Base-by-base conservation (phyloP, 2,113 vertebrate species). In the Ahaetulla prasina region DNA sequence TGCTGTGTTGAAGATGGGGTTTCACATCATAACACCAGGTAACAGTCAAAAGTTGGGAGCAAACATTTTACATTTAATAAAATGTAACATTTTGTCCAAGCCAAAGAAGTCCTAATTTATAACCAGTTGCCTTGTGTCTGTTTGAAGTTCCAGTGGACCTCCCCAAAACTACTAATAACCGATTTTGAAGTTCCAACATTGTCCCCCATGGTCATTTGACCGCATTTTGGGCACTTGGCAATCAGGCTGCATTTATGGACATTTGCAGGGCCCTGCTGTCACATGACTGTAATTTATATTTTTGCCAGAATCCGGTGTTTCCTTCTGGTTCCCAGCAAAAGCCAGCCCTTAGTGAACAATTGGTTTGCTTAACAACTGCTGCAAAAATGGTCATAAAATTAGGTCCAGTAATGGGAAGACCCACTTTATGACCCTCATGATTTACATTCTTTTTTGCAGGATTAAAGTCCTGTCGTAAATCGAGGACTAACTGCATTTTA, bases 1-100 rank as follows among this genome's bases (percentile, higher is more conserved):
- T 99, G 99, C 94, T 99, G 99, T 89, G 99, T 99, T 11, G 99
- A 99, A 95, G 99, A 99, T 2, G 99, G 99, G 9, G 98, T 99
- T 92, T 99, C 99, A 25, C 99, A 99, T 94, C 98, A 99, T 68
- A 99, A 98, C 95, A 99, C 99, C 92, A 98, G 99, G 99, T 99
- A 49, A 47, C 12, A 43, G 50, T 60, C 53, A 85, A 10, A 89
- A 89, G 12, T 45, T 39, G 14, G 60, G 30, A 85, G 16, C 8
- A 23, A 52, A 35, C 27, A 43, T 88, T 52, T 54, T 43, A 80
- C 74, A 80, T n/a, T 7, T 9, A 80, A 39, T 80, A 80, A 80
- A 80, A 80, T 80, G 8, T 25, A 12, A 39, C 27, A 20, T 27
- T 63, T 35, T 35, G 3, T 23, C 63, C 10, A 30, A 45, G 63